Conservation (phyloP, 2,888 invertebrate species). For the Luperina nickerlii region DNA sequence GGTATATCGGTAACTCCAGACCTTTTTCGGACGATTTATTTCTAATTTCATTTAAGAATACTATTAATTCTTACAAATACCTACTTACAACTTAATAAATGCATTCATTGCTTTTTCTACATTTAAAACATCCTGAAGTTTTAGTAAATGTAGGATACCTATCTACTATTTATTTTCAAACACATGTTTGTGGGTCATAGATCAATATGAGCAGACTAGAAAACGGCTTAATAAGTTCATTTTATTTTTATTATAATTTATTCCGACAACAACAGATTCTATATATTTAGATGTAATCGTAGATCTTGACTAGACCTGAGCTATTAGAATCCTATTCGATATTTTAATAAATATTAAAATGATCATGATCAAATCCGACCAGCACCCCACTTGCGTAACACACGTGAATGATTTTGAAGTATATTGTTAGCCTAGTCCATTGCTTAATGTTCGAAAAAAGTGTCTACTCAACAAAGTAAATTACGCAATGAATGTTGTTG, state of each 20-base stretch:
- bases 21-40: neutral
- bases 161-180: neutral
- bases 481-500: too few relatives aligned
- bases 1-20: neutral
- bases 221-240: neutral
- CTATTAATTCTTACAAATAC: too few relatives aligned
- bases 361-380: too few relatives aligned
- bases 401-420: too few relatives aligned
- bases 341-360: neutral
- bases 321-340: neutral
- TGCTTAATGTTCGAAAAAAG: too few relatives aligned
- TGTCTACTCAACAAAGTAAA: too few relatives aligned
- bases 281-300: slow-evolving; percentile 1
- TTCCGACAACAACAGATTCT: neutral
- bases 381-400: too few relatives aligned
- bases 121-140: neutral
- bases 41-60: neutral
- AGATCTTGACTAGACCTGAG: slow-evolving; percentile 1
- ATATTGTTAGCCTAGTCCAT: too few relatives aligned
- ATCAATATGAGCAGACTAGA: slow-evolving; percentile 2
- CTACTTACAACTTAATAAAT: neutral
- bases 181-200: neutral
- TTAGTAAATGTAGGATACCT: neutral
- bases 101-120: neutral
- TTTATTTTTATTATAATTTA: neutral